A percentile compares a stretch with the other conserved stretches of the same genome.
These are phyloP conservation scores for Rhyzopertha dominica DNA, from an alignment of 1,140 invertebrate genomes.

Conservation along the genomic window DNA sequence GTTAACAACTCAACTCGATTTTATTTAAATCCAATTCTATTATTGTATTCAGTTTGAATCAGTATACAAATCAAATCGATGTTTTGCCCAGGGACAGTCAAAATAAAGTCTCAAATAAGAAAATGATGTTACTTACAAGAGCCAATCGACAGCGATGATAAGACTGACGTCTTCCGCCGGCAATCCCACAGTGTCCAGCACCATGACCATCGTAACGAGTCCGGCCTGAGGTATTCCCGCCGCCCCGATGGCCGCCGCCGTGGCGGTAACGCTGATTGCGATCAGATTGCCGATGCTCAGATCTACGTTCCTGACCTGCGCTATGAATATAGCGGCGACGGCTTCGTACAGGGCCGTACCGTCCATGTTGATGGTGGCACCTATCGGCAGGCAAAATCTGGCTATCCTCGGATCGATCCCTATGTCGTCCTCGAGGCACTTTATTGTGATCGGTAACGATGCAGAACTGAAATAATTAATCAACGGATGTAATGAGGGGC, in stretches of 20 bases:
- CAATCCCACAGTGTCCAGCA: constrained; percentile 75
- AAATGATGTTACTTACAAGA: constrained; percentile 67
- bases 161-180: constrained; percentile 76
- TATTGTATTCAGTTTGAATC: too few relatives aligned
- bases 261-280: constrained; percentile 69
- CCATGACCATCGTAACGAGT: constrained; percentile 82
- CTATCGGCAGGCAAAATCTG: constrained; percentile 81
- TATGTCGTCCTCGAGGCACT: constrained; percentile 74
- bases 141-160: constrained; percentile 83
- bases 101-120: too few relatives aligned
- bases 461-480: constrained; percentile 54
- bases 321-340: constrained; percentile 79
- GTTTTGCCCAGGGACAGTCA: too few relatives aligned
- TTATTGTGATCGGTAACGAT: constrained; percentile 68
- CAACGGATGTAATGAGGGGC: too few relatives aligned
- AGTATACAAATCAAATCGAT: too few relatives aligned
- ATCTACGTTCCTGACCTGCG: constrained; percentile 63
- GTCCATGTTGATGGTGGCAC: constrained; percentile 83
- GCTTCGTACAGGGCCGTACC: constrained; percentile 82
- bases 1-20: too few relatives aligned
- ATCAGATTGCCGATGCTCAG: constrained; percentile 60
- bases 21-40: too few relatives aligned
- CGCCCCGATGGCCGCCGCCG: constrained; percentile 82
- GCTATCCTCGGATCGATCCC: constrained; percentile 69
- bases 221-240: constrained; percentile 83